A percentile compares a stretch with the other conserved stretches of the same genome.
Conservation (phyloP, 1,140 invertebrate genomes). For the Drosophila ercepeae region DNA sequence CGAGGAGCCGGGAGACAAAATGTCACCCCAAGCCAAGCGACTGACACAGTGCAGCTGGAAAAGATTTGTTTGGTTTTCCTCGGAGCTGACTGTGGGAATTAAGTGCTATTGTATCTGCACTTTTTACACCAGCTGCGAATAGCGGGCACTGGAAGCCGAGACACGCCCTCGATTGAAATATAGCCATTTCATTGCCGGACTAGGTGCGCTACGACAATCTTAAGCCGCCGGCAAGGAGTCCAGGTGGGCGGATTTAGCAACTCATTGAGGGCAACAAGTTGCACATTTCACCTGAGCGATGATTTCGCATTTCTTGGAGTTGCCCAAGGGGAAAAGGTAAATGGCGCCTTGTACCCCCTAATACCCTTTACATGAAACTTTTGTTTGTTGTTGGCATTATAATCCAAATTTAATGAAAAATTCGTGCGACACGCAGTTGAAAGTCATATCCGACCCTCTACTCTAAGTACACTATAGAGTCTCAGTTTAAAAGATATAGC, state of each 20-base stretch:
- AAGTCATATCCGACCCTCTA: too few species aligned
- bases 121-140: constrained; percentile 1
- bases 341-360: constrained; percentile 42
- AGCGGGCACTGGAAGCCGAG: constrained; percentile 86
- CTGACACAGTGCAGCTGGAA: constrained; percentile 31
- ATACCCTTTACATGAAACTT: too few species aligned
- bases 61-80: constrained; percentile 19
- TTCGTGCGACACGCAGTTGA: too few species aligned
- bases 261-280: constrained; percentile 40
- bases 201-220: constrained; percentile 94
- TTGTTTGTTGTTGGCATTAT: too few species aligned
- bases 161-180: constrained; percentile 87
- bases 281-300: constrained; percentile 36
- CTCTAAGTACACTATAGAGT: too few species aligned
- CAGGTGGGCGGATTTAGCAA: constrained; percentile 28
- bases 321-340: not conserved
- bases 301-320: constrained; percentile 27
- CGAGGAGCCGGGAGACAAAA: constrained; percentile 91
- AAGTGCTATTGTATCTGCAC: constrained; percentile 22
- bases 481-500: too few species aligned
- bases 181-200: constrained; percentile 88
- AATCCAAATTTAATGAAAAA: too few species aligned
- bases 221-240: constrained; percentile 81
- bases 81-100: constrained; percentile 38
- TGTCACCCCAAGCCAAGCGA: constrained; percentile 29